Evolutionary conservation across 1,140 invertebrate genomes (phyloP).

Genomic region (Trissolcus basalis): DNA sequence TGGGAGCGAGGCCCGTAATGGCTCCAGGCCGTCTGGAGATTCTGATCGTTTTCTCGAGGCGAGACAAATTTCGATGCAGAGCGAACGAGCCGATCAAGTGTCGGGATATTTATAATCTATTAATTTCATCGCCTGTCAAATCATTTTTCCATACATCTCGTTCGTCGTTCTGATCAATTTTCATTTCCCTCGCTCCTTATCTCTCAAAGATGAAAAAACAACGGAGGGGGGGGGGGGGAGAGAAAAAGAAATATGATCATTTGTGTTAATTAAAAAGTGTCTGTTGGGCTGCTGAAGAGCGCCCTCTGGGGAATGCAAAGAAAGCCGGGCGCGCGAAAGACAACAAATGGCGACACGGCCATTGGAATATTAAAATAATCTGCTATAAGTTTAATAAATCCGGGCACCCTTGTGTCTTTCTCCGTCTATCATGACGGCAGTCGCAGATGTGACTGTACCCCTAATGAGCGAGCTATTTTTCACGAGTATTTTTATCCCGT

Average conservation of each 20-base stretch:
- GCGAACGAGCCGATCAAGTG: background rate
- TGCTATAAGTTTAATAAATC: constrained; percentile 75
- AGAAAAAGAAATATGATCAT: too few species aligned
- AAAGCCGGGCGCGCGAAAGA: constrained; percentile 62
- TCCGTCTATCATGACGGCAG: constrained; percentile 55
- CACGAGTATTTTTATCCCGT: constrained; percentile 77
- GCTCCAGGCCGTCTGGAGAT: constrained; percentile 9
- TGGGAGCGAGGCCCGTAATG: constrained; percentile 12
- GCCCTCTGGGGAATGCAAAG: constrained; percentile 29
- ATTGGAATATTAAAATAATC: constrained; percentile 75
- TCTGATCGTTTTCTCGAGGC: background rate
- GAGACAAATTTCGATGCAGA: constrained; percentile 13
- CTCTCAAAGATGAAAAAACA: too few species aligned
- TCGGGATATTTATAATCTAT: too few species aligned
- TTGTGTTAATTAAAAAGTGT: too few species aligned
- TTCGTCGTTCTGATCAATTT: background rate
- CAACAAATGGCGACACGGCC: constrained; percentile 70
- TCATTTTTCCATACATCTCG: background rate
- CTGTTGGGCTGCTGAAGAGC: too few species aligned
- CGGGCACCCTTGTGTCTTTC: constrained; percentile 26
- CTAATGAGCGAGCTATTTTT: constrained; percentile 77
- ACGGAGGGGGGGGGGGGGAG: too few species aligned
- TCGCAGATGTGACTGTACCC: constrained; percentile 76
- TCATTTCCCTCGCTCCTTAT: too few species aligned
- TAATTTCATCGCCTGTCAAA: too few species aligned